Evolutionary conservation across 2,888 invertebrate genomes (phyloP).

Genomic region (Cheilosia urbana): DNA sequence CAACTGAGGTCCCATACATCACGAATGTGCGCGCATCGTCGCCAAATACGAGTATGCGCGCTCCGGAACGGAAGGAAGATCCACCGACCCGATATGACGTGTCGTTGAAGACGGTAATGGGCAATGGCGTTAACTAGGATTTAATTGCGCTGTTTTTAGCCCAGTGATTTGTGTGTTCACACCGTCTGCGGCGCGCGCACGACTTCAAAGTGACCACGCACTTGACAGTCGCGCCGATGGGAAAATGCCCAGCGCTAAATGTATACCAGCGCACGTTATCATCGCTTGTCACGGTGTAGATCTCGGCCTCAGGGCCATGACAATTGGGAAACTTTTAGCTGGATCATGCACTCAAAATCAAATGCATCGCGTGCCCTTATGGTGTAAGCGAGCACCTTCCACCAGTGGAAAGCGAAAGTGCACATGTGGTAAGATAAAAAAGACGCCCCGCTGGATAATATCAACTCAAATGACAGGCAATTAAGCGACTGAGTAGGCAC

Average conservation of each 20-base stretch:
- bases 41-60: conserved; percentile 30
- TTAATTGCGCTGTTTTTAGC: conserved; percentile 34
- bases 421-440: conserved; percentile 55
- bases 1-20: conserved; percentile 64
- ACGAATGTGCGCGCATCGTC: conserved; percentile 38
- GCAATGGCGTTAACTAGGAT: conserved; percentile 59
- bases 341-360: conserved; percentile 13
- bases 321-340: conserved; percentile 39
- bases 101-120: conserved; percentile 20
- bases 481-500: conserved; percentile 59
- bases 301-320: conserved; percentile 35
- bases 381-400: background rate
- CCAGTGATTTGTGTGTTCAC: conserved; percentile 51
- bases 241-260: conserved; percentile 12
- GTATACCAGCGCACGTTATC: conserved; percentile 22
- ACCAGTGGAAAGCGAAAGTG: conserved; percentile 65
- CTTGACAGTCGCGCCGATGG: conserved; percentile 29
- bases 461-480: conserved; percentile 68
- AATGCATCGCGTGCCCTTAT: conserved; percentile 48
- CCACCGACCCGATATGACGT: conserved; percentile 31
- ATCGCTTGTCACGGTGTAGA: conserved; percentile 13
- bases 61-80: conserved; percentile 65
- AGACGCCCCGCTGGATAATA: conserved; percentile 56
- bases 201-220: conserved; percentile 63
- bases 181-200: conserved; percentile 19